Base-by-base conservation (phyloP, 2,797 vertebrate species). In the Telmatherina bonti region DNA sequence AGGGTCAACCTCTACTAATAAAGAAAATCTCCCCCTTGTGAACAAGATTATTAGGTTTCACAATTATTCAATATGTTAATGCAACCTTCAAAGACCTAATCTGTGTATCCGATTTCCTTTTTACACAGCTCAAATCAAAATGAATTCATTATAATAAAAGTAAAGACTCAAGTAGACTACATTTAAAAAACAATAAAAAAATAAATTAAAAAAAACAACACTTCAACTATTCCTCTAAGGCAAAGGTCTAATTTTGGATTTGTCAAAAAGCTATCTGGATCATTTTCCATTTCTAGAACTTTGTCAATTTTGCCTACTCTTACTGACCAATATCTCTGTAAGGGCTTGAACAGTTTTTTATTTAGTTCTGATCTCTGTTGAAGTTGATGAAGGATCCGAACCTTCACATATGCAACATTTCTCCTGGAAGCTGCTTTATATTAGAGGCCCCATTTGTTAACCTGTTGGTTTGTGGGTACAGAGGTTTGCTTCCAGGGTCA, bases 341-440 rank as follows among this genome's bases (percentile, higher is more conserved):
- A 41, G 38, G 16, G 15, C 1, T 3, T 41, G 38, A 41, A 41
- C 38, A 2, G 16, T 16, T n/a, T 11, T 43, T 43, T 43, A 5
- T 20, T 24, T 11, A 22, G n/a, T 10, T 10, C 9, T 24, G 3
- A 9, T 9, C 8, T n/a, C 10, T 49, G 22, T 11, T 68, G 47
- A 68, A 63, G 61, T 70, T 71, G 74, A 67, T 85, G 79, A 81
- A 62, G 70, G 82, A 73, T 67, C 64, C 82, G 72, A 82, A 54
- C 58, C 72, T 71, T 72, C 74, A 87, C 78, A 79, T 79, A 77
- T 74, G 78, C 64, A 70, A 67, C 55, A 54, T 79, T 81, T 86
- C 68, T 63, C 45, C 54, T 38, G 49, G 61, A 35, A 71, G 77
- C 60, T 57, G 5, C 61, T 54, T 85, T 79, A 70, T 86, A 79